Base-by-base conservation (phyloP, 2,888 invertebrate species). In the Mellilla xanthometata region DNA sequence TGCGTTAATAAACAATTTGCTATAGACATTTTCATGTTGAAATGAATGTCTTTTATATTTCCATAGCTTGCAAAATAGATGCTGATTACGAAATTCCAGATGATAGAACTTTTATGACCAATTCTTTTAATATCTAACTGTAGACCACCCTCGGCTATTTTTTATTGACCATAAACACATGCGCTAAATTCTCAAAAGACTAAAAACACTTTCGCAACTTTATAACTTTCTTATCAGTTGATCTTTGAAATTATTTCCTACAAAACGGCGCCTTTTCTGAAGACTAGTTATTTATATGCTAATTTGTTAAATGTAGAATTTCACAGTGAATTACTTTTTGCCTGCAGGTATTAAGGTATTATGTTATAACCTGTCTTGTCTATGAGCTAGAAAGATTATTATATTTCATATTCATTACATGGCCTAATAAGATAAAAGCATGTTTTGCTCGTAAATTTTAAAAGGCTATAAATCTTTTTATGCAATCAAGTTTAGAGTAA, bases 251-350 rank as follows among this genome's bases (percentile, higher is more conserved):
- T 52, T 27, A 30, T 40, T 33, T 13, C 28, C 15, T 47, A 47
- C 46, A 22, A 39, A 34, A 24, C 34, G 45, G 52, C 54, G 54
- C 47, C 52, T 51, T 34, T 43, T 41, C 9, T 47, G 38, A 40
- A 45, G 38, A 34, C 38, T 39, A 29, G 42, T 44, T 45, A 47
- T 56, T 52, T 43, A 47, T 45, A 56, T 56, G 52, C 42, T 49
- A 49, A 54, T 57, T 45, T 34, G 45, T 32, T 45, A 45, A 50
- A 48, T 24, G 32, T 19, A 3, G 2, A 29, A 33, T 39, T 41
- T 47, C 32, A 32, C 24, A 27, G 41, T 15, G 12, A 38, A 38
- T 39, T 38, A 24, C 27, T 28, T 28, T 13, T 35, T 13, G 36
- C 35, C 46, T 46, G 27, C 11, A 40, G 46, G 31, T 31, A 32